Evolutionary conservation across 2,888 invertebrate genomes (phyloP).

Genomic region (Nomada fabriciana): DNA sequence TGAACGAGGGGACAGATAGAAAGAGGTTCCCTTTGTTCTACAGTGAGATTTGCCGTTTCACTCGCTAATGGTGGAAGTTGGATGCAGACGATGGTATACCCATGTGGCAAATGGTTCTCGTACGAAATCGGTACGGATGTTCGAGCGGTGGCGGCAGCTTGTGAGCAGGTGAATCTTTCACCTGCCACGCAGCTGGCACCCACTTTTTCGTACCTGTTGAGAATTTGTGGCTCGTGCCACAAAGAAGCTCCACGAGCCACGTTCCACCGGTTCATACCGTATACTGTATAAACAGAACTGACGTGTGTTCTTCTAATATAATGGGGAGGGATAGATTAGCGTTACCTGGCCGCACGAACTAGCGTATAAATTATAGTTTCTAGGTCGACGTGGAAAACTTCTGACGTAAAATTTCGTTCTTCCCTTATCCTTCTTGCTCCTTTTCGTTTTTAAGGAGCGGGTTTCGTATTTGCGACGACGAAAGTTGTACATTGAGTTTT

Average conservation of each 20-base stretch:
- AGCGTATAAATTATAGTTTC: constrained; percentile 25
- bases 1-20: not conserved
- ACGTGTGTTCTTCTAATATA: constrained; percentile 12
- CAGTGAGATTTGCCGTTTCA: not conserved
- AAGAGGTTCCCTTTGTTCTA: constrained; percentile 16
- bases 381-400: constrained; percentile 2
- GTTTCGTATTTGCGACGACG: constrained; percentile 11
- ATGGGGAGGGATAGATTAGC: constrained; percentile 7
- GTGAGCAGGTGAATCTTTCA: constrained; percentile 81
- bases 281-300: not conserved
- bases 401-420: not conserved
- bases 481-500: constrained; percentile 12
- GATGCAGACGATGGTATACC: constrained; percentile 46
- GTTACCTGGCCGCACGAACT: not conserved
- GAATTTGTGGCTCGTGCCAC: constrained; percentile 60
- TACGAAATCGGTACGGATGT: constrained; percentile 64
- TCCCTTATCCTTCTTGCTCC: not conserved
- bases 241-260: constrained; percentile 5
- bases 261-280: not conserved
- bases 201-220: constrained; percentile 50
- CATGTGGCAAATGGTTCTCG: constrained; percentile 79
- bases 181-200: constrained; percentile 81
- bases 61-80: constrained; percentile 14
- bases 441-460: not conserved
- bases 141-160: constrained; percentile 74